Percentiles rank a stretch among this genome's conserved stretches.
Conservation (phyloP, 2,888 invertebrate species). For the Leptopterna dolabrata region DNA sequence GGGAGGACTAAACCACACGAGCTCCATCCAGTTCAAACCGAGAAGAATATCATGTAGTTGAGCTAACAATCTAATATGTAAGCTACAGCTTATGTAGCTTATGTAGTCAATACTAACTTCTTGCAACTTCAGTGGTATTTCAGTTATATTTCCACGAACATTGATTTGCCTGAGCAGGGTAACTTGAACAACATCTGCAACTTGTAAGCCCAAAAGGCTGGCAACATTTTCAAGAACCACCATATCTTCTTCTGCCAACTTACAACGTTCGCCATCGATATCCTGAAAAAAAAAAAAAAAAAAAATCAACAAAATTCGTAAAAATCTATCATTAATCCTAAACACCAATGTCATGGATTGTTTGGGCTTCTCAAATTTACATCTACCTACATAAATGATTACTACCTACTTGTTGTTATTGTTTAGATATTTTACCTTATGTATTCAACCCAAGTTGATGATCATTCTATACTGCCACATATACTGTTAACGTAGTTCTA, state of each 20-base stretch:
- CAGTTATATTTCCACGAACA: conserved; percentile 91
- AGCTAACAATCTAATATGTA: too few species aligned
- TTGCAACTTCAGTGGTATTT: conserved; percentile 87
- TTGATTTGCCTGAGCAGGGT: conserved; percentile 85
- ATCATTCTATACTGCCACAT: too few species aligned
- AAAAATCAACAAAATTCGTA: not conserved
- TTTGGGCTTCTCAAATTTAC: too few species aligned
- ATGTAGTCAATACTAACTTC: conserved; percentile 72
- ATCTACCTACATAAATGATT: too few species aligned
- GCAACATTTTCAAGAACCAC: conserved; percentile 80
- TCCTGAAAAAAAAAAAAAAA: conserved; percentile 70
- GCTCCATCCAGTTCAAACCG: not conserved
- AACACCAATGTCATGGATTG: too few species aligned
- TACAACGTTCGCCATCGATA: conserved; percentile 87
- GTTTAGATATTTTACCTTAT: too few species aligned
- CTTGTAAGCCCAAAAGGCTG: conserved; percentile 79
- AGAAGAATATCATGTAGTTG: not conserved
- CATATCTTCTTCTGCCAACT: conserved; percentile 77
- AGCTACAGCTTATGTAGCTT: too few species aligned
- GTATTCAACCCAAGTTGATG: too few species aligned
- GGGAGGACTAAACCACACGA: too few species aligned
- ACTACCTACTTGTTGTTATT: too few species aligned
- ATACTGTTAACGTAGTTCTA: too few species aligned
- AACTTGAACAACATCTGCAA: conserved; percentile 81
- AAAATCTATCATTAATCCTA: too few species aligned